Percentiles rank a stretch among this genome's conserved stretches.
Conservation (phyloP, 2,113 vertebrate genomes). For the Lepus timidus region DNA sequence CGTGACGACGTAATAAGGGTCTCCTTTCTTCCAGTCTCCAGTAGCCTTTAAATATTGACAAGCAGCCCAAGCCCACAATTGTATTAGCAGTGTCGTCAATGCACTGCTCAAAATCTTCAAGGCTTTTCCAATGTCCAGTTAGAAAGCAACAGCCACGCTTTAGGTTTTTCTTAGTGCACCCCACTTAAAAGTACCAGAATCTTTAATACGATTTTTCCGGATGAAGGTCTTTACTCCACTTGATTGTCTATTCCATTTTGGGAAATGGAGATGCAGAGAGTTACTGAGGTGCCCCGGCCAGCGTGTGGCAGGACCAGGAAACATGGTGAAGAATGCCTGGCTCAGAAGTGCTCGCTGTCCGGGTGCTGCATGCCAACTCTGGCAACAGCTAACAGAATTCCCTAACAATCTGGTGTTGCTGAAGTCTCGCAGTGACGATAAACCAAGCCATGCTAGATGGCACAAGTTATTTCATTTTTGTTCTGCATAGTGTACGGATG, state of each 20-base stretch:
- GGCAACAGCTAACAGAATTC: not conserved
- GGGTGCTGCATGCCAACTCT: not conserved
- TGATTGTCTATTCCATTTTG: not conserved
- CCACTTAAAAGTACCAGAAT: not conserved
- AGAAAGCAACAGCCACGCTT: not conserved
- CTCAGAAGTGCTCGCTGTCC: not conserved
- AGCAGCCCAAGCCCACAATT: not conserved
- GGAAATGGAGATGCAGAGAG: not conserved
- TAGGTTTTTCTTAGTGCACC: not conserved
- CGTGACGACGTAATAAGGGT: not conserved
- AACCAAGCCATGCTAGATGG: not conserved
- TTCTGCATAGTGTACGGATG: not conserved
- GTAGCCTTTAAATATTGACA: not conserved
- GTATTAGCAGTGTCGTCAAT: not conserved
- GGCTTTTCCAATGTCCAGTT: not conserved
- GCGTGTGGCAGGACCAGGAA: not conserved
- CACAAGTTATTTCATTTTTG: too few relatives aligned
- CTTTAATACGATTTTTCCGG: not conserved
- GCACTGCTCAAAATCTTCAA: not conserved
- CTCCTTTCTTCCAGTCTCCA: not conserved
- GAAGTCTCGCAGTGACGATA: not conserved
- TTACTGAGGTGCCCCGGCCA: not conserved
- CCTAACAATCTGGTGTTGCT: not conserved
- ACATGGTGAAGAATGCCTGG: not conserved
- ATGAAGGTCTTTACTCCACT: not conserved